A percentile compares a stretch with the other conserved stretches of the same genome.
Evolutionary conservation across 2,888 invertebrate species (phyloP).

Genomic region (Oscheius onirici): DNA sequence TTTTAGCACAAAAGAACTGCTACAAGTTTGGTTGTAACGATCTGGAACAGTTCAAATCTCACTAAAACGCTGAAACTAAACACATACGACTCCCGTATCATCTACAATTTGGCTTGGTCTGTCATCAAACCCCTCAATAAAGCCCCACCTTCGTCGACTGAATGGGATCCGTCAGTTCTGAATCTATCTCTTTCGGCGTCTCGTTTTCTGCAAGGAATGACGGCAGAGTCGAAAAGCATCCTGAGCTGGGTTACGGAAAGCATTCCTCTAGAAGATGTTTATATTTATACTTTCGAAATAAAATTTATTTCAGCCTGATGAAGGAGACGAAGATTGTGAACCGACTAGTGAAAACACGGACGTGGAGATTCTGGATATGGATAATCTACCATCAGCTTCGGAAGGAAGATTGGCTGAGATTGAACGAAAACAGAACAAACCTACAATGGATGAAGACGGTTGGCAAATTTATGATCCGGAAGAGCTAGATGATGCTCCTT

Average conservation of each 20-base stretch:
- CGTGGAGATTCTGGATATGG: background rate
- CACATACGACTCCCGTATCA: constrained; percentile 38
- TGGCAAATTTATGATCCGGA: constrained; percentile 29
- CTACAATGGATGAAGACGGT: constrained; percentile 7
- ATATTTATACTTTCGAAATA: background rate
- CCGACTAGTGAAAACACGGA: background rate
- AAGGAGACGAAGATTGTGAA: background rate
- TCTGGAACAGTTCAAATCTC: constrained; percentile 33
- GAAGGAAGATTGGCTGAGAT: background rate
- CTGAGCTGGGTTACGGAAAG: constrained; percentile 27
- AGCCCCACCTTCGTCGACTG: constrained; percentile 9
- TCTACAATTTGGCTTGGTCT: constrained; percentile 40
- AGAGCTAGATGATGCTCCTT: background rate
- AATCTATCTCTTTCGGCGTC: constrained; percentile 45
- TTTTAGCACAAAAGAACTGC: constrained; percentile 44
- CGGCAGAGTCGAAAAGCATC: constrained; percentile 33
- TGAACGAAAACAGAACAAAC: background rate
- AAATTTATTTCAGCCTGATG: background rate
- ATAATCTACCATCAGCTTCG: background rate
- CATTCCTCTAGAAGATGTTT: constrained; percentile 11
- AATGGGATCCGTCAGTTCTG: constrained; percentile 43
- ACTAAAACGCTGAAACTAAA: constrained; percentile 46
- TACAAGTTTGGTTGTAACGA: constrained; percentile 41
- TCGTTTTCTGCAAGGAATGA: constrained; percentile 45
- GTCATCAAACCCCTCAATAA: constrained; percentile 34